Evolutionary conservation across 2,113 vertebrate genomes (phyloP).

Genomic region (Pleuronectes platessa): DNA sequence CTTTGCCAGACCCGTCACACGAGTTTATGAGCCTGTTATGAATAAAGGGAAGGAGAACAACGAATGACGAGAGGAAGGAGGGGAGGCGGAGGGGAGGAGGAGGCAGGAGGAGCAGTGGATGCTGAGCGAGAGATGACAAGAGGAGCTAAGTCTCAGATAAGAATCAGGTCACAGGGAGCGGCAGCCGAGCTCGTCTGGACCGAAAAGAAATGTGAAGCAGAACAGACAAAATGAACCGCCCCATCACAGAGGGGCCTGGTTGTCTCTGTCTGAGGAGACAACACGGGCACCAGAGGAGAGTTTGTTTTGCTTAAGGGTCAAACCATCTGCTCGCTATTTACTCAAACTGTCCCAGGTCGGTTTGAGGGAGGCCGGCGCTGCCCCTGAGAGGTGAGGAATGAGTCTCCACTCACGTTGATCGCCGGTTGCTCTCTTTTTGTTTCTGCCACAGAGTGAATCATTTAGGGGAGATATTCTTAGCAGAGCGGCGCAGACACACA

Average conservation of each 20-base stretch:
- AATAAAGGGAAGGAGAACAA: slow-evolving; percentile 32
- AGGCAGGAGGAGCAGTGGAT: background rate
- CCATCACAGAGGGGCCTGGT: slow-evolving; percentile 29
- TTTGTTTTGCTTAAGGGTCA: slow-evolving; percentile 68
- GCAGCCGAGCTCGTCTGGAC: slow-evolving; percentile 18
- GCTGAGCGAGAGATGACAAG: background rate
- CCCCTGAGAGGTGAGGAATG: slow-evolving; percentile 58
- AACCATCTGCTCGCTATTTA: slow-evolving; percentile 69
- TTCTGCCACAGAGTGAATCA: slow-evolving; percentile 52
- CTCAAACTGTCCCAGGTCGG: slow-evolving; percentile 52
- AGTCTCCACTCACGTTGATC: slow-evolving; percentile 29
- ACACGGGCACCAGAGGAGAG: slow-evolving; percentile 43
- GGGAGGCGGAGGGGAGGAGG: background rate
- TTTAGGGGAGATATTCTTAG: slow-evolving; percentile 61
- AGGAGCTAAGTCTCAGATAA: slow-evolving; percentile 25
- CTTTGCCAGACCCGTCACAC: slow-evolving; percentile 17
- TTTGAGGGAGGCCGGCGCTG: slow-evolving; percentile 32
- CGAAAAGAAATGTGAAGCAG: background rate
- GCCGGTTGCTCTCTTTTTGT: slow-evolving; percentile 27
- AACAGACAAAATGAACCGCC: slow-evolving; percentile 42
- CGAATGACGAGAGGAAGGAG: slow-evolving; percentile 15
- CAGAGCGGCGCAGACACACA: slow-evolving; percentile 19
- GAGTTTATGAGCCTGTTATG: slow-evolving; percentile 32
- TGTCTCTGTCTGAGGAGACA: slow-evolving; percentile 35
- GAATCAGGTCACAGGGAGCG: slow-evolving; percentile 47